Evolutionary conservation across 1,140 invertebrate genomes (phyloP).

Genomic region (Aphidius ervi): DNA sequence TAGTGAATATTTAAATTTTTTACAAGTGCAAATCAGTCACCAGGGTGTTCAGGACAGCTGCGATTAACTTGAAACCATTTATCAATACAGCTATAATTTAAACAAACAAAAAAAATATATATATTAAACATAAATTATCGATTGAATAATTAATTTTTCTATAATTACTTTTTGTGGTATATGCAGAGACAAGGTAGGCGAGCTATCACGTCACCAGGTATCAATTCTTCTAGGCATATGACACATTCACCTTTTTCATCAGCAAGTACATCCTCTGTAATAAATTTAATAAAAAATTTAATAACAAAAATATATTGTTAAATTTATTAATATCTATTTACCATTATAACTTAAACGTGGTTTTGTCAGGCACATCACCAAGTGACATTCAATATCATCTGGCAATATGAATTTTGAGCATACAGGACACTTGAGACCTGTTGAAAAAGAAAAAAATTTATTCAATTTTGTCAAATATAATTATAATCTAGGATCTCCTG

Average conservation of each 20-base stretch:
- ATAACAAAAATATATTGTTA: slow-evolving; percentile 5
- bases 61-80: slow-evolving; percentile 97
- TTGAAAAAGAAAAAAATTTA: slow-evolving; percentile 40
- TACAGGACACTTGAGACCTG: slow-evolving; percentile 95
- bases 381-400: slow-evolving; percentile 97
- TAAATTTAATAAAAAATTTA: slow-evolving; percentile 1
- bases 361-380: slow-evolving; percentile 98
- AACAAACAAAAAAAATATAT: slow-evolving; percentile 4
- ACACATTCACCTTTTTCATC: slow-evolving; percentile 98
- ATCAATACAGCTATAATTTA: slow-evolving; percentile 79
- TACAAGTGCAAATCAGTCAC: slow-evolving; percentile 66
- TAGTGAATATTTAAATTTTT: slow-evolving; percentile 8
- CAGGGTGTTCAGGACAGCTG: slow-evolving; percentile 93
- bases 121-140: not conserved
- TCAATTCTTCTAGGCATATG: slow-evolving; percentile 96
- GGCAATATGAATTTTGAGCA: slow-evolving; percentile 96
- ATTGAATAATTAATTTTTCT: not conserved
- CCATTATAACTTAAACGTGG: slow-evolving; percentile 97
- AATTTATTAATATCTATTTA: slow-evolving; percentile 53
- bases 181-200: slow-evolving; percentile 98
- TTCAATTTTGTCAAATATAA: too few species aligned
- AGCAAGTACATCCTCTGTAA: slow-evolving; percentile 88
- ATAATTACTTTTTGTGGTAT: slow-evolving; percentile 90
- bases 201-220: slow-evolving; percentile 92
- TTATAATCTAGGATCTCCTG: not conserved